phyloP scores from a whole-genome alignment of 53 echinoderm and acorn worm genomes.

The Echinometra lucunter region DNA sequence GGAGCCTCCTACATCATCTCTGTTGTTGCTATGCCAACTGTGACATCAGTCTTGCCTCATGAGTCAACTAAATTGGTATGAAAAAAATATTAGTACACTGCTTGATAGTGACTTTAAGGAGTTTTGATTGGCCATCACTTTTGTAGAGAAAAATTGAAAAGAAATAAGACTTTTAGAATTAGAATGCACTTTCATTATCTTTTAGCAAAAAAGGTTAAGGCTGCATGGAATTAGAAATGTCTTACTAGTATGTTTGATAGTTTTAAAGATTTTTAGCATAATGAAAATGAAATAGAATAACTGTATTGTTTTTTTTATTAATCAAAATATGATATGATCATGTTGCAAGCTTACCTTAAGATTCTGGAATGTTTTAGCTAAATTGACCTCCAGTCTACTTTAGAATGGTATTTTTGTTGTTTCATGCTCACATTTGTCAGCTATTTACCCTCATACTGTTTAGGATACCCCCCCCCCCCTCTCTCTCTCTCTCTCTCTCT shows the following conservation, averaged over 20 bases:
- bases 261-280: neutral
- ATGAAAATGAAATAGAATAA: neutral
- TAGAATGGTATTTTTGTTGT: too few species aligned
- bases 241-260: neutral
- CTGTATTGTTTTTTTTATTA: too few species aligned
- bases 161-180: neutral
- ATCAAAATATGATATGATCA: too few species aligned
- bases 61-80: slow-evolving; percentile 86
- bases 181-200: neutral
- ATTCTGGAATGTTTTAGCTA: too few species aligned
- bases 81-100: neutral
- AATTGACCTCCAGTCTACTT: too few species aligned
- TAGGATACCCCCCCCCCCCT: too few species aligned
- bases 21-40: slow-evolving; percentile 80
- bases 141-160: neutral
- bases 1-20: slow-evolving; percentile 75
- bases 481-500: too few species aligned
- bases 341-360: too few species aligned
- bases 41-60: slow-evolving; percentile 71
- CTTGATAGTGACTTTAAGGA: neutral
- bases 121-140: too few species aligned
- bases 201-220: neutral
- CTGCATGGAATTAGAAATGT: neutral
- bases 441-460: too few species aligned
- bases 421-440: too few species aligned